phyloP scores from a whole-genome alignment of 2,888 invertebrate genomes.

The Limnephilus lunatus region DNA sequence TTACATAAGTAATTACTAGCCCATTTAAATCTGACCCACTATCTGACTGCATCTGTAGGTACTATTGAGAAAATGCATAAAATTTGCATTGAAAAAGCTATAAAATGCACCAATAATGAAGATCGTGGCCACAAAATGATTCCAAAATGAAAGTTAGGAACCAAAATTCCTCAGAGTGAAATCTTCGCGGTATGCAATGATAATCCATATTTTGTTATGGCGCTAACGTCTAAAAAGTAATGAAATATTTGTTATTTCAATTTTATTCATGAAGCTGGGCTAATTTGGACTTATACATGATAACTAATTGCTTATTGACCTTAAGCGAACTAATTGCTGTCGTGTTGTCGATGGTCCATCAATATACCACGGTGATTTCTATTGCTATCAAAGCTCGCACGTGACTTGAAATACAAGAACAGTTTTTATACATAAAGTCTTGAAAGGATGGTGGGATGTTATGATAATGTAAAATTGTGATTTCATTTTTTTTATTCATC shows the following conservation, averaged over 20 bases:
- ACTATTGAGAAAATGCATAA: neutral
- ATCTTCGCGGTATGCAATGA: neutral
- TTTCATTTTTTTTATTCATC: neutral
- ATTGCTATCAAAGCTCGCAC: neutral
- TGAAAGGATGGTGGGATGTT: neutral
- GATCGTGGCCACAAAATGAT: neutral
- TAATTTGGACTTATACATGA: neutral
- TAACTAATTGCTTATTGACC: neutral
- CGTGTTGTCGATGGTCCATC: neutral
- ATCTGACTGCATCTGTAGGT: neutral
- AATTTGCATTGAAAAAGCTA: neutral
- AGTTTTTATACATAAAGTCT: neutral
- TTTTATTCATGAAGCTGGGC: conserved; percentile 5
- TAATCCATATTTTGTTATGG: neutral
- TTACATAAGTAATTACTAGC: neutral
- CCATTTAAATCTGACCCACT: neutral
- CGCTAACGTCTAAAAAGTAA: neutral
- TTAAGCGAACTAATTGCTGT: neutral
- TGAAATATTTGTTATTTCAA: neutral
- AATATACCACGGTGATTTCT: neutral
- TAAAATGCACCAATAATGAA: neutral
- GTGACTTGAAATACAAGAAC: neutral
- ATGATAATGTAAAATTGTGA: neutral
- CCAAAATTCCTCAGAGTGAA: neutral
- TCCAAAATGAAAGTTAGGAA: conserved; percentile 15